phyloP scores from a whole-genome alignment of 2,888 invertebrate genomes.

The Listrodromus nycthemerus region DNA sequence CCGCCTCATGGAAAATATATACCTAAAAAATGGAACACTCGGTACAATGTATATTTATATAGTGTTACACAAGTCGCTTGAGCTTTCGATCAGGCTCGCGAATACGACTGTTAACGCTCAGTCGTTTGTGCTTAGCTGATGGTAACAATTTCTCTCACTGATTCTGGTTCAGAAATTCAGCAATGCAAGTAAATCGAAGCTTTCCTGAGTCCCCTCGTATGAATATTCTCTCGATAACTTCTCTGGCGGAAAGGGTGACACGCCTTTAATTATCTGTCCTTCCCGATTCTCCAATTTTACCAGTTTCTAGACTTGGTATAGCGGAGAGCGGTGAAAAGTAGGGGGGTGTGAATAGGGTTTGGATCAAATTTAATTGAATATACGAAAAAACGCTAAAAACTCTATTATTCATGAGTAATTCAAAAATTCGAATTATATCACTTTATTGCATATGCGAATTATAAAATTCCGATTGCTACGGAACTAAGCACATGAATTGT shows the following conservation, averaged over 20 bases:
- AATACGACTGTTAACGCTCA: constrained; percentile 4
- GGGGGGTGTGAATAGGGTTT: no score
- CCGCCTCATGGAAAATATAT: neutral
- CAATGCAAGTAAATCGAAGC: constrained; percentile 31
- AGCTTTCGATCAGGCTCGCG: constrained; percentile 7
- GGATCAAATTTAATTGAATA: no score
- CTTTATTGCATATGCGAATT: no score
- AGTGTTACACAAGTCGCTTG: neutral
- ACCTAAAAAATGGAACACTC: neutral
- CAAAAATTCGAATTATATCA: no score
- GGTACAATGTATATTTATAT: constrained; percentile 15
- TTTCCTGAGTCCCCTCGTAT: constrained; percentile 6
- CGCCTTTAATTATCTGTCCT: constrained; percentile 61
- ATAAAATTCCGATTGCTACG: no score
- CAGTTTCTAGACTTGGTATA: neutral
- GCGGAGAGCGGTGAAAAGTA: no score
- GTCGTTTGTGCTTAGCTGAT: constrained; percentile 2
- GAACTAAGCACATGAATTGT: no score
- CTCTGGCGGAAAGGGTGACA: constrained; percentile 37
- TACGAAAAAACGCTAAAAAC: no score
- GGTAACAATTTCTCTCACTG: neutral
- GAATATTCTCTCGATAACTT: constrained; percentile 45
- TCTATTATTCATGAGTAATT: no score
- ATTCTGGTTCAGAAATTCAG: neutral
- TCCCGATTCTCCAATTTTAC: constrained; percentile 44